Evolutionary conservation across 2,797 vertebrate genomes (phyloP), one percentile per base, ranked within the genome.

Genomic region (Lithobates sylvaticus): DNA sequence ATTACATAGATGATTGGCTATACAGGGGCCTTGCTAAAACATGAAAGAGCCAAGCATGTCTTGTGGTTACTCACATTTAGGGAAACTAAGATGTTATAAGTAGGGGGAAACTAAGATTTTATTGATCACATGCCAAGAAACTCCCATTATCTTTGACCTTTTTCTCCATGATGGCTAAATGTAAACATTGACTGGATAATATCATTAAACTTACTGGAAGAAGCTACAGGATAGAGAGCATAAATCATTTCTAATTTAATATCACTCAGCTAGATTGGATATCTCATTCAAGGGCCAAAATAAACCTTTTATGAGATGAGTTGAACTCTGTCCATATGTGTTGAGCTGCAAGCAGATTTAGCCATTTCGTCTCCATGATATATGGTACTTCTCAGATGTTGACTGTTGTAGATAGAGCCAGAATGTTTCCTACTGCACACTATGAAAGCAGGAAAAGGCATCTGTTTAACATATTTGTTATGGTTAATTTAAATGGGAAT

Each of bases 161-260:
- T 68, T 23, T 69, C 34, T 71, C 36, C 23, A 85, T 50, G 27
- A 76, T 61, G 67, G 61, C 44, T 85, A 75, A 84, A 85, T 80
- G 77, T 85, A 76, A 67, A 29, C 69, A 81, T 81, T 75, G 61
- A 71, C 84, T 27, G 32, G 61, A 80, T 80, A 54, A 36, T 75
- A 47, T 68, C 39, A 81, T 75, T 81, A 85, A 73, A 76, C 70
- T 58, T 68, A 29, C 84, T 69, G 84, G 84, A 85, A 85, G 61
- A 75, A 69, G 58, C 61, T 69, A 61, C 64, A 36, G 67, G 77
- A 80, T 23, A 36, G 26, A 12, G 79, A 29, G 3, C 42, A 69
- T 75, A 81, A 81, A 81, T 85, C 77, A 80, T 36, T 73, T 74
- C 78, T 85, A 85, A 85, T 85, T 54, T 85, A 85, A 85, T 85